Conservation (phyloP, 2,888 invertebrate species). For the Hirtodrosophila histrioides region DNA sequence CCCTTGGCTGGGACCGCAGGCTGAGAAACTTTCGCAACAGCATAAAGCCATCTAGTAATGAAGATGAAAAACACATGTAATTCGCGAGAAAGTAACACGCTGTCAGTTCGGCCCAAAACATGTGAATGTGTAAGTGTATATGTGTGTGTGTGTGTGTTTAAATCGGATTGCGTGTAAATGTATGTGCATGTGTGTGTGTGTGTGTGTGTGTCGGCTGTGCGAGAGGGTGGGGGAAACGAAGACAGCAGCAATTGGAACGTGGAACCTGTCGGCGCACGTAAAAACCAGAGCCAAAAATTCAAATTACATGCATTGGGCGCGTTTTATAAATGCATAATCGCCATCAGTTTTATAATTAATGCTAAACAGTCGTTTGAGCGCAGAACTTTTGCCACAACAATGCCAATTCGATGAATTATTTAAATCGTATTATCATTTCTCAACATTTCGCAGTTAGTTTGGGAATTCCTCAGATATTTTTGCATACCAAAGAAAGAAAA, state of each 20-base stretch:
- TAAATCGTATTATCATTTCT: slow-evolving; percentile 55
- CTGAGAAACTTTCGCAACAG: slow-evolving; percentile 23
- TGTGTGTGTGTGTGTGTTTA: slow-evolving; percentile 27
- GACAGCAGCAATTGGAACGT: slow-evolving; percentile 58
- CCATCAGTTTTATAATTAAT: slow-evolving; percentile 65
- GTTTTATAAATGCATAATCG: slow-evolving; percentile 74
- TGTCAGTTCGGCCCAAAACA: slow-evolving; percentile 69
- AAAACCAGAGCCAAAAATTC: slow-evolving; percentile 72
- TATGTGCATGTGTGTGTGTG: slow-evolving; percentile 19
- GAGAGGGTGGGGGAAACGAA: slow-evolving; percentile 45
- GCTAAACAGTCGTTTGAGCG: slow-evolving; percentile 53
- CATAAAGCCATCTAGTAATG: slow-evolving; percentile 22
- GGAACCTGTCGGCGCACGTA: slow-evolving; percentile 76
- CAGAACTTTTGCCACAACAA: slow-evolving; percentile 55
- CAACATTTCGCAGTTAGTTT: slow-evolving; percentile 58
- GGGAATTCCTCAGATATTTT: slow-evolving; percentile 78
- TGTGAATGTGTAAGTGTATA: slow-evolving; percentile 39
- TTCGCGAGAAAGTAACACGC: slow-evolving; percentile 80
- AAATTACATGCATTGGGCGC: slow-evolving; percentile 75
- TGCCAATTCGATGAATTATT: slow-evolving; percentile 46
- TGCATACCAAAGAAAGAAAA: slow-evolving; percentile 59
- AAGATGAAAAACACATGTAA: slow-evolving; percentile 75
- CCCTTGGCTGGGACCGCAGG: slow-evolving; percentile 7
- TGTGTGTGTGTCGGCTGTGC: slow-evolving; percentile 20
- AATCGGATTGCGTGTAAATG: slow-evolving; percentile 42